Percentiles rank a stretch among this genome's conserved stretches.
Conservation (phyloP, 2,113 vertebrate genomes). For the Anguilla japonica region DNA sequence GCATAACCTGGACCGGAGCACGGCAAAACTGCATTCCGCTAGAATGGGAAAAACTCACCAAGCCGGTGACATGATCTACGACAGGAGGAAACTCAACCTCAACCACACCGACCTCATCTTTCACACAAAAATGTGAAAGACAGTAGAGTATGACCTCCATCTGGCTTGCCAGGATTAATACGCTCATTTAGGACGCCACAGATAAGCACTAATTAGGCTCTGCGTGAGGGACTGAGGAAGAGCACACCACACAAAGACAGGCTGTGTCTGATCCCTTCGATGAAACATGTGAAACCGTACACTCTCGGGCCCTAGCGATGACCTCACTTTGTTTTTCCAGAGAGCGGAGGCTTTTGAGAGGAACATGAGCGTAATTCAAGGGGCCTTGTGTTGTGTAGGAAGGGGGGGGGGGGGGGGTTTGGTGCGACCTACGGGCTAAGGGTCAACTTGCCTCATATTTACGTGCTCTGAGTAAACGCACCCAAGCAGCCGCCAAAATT, state of each 20-base stretch:
- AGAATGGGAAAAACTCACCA: not conserved
- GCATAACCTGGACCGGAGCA: not conserved
- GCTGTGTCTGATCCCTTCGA: slow-evolving; percentile 31
- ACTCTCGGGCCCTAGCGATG: slow-evolving; percentile 47
- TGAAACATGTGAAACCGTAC: slow-evolving; percentile 32
- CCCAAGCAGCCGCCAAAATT: too few species aligned
- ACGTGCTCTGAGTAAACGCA: not conserved
- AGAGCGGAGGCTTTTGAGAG: not conserved
- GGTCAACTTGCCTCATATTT: not conserved
- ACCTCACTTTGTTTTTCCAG: slow-evolving; percentile 67
- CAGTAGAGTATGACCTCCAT: not conserved
- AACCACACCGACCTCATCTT: not conserved
- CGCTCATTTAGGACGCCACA: not conserved
- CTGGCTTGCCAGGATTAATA: not conserved
- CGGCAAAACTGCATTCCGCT: not conserved
- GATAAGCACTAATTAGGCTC: slow-evolving; percentile 19
- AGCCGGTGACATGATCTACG: not conserved
- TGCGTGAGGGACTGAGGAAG: slow-evolving; percentile 12
- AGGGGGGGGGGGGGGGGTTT: not conserved
- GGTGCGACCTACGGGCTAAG: slow-evolving; percentile 1
- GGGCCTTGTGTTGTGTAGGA: not conserved
- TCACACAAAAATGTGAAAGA: not conserved
- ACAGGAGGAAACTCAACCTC: not conserved
- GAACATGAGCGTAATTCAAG: slow-evolving; percentile 18
- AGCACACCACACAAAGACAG: slow-evolving; percentile 32